Base-by-base conservation (phyloP, 2,888 invertebrate species). In the Carabus problematicus region DNA sequence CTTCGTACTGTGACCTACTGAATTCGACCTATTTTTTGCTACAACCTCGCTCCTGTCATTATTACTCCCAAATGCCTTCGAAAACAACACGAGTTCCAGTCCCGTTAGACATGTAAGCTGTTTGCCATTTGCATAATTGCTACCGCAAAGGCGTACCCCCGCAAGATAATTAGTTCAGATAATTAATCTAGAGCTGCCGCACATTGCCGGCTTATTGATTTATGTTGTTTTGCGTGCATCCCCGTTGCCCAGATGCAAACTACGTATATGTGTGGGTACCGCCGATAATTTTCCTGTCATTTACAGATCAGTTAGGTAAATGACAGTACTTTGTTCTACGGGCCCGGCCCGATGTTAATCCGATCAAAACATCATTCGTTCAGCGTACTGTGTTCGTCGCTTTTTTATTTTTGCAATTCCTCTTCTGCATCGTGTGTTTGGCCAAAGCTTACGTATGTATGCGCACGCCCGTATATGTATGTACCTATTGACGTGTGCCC, bases 51-150 rank as follows among this genome's bases (percentile, higher is more conserved):
- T 2, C 2, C 2, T 52, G 18, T 16, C 52, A 52, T 52, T 52
- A 47, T 14, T 47, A 14, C 16, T 12, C 47, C 12, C 18, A 52
- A 18, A 16, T 16, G 8, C 14, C 52, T 3, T 8, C 18, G 16
- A 16, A 12, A 47, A 47, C 52, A 18, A 52, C 14, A 14, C 52
- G 19, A 7, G 18, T 11, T 47, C 16, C 9, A 52, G 8, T 9
- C 52, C 16, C 52, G 52, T 52, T 52, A 18, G 19, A 3, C 8
- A 6, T 18, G 16, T 47, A 47, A 47, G 18, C 52, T 52, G 18
- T 52, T 18, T 14, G 4, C 49, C n/a, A 64, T 64, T 64, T 64
- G 56, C 64, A 64, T 64, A 64, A 64, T 64, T 64, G 64, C 56
- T 43, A 42, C 45, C 55, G 14, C 11, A 54, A 41, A 61, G 16